These are phyloP conservation scores for Drosophila paramelanica DNA, from an alignment of 2,888 invertebrate genomes.

Conservation along the genomic window DNA sequence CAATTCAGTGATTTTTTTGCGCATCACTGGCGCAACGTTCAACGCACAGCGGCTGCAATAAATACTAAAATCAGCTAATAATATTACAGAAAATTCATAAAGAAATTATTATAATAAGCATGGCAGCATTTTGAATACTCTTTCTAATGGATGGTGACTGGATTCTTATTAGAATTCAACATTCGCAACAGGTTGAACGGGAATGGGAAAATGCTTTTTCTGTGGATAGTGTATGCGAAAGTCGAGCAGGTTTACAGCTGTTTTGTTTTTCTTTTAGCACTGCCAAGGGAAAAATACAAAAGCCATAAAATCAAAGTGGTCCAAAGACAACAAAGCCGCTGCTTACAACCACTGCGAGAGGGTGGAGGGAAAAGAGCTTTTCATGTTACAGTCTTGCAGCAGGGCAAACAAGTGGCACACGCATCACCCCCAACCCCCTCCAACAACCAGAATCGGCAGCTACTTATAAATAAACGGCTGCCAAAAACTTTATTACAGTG, in stretches of 20 bases:
- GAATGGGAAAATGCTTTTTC: not conserved
- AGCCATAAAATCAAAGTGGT: constrained; percentile 33
- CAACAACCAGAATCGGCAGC: constrained; percentile 13
- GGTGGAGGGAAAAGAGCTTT: not conserved
- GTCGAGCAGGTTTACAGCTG: constrained; percentile 16
- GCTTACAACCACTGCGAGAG: constrained; percentile 18
- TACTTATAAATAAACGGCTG: constrained; percentile 28
- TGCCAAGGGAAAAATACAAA: constrained; percentile 23
- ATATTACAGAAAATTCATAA: constrained; percentile 33
- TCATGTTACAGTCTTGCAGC: not conserved
- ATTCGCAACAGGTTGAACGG: constrained; percentile 40
- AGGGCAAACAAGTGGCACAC: constrained; percentile 14
- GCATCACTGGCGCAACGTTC: constrained; percentile 13
- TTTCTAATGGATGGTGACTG: not conserved
- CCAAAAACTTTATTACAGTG: constrained; percentile 15
- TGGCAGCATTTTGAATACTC: constrained; percentile 29
- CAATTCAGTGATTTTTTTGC: constrained; percentile 5
- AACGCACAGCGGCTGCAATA: constrained; percentile 40
- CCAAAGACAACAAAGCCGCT: constrained; percentile 16
- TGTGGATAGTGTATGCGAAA: constrained; percentile 9
- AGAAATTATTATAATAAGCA: not conserved
- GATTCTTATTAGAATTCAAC: constrained; percentile 1
- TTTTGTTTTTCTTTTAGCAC: constrained; percentile 5
- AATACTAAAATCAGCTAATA: constrained; percentile 46
- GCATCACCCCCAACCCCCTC: not conserved